A percentile compares a stretch with the other conserved stretches of the same genome.
Conservation (phyloP, 1,140 invertebrate genomes). For the Chrysomallon squamiferum region DNA sequence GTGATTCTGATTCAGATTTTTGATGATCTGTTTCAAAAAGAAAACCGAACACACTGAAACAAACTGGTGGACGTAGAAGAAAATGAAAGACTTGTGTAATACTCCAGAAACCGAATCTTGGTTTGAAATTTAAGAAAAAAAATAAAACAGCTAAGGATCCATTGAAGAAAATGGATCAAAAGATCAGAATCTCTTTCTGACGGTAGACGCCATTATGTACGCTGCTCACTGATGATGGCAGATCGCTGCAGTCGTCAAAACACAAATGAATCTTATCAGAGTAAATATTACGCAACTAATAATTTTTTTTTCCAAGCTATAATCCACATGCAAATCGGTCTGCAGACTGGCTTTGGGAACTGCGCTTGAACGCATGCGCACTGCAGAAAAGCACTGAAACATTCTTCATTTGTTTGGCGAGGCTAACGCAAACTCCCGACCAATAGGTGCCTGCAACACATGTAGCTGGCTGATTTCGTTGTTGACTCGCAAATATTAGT, state of each 20-base stretch:
- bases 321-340: slow-evolving; percentile 3
- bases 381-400: slow-evolving; percentile 12
- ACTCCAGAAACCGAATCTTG: no score
- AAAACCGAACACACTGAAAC: neutral
- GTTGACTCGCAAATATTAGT: slow-evolving; percentile 21
- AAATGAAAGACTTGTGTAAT: no score
- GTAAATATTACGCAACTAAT: slow-evolving; percentile 21
- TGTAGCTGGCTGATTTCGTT: neutral
- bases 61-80: no score
- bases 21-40: slow-evolving; percentile 15
- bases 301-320: neutral
- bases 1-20: slow-evolving; percentile 12
- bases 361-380: slow-evolving; percentile 8
- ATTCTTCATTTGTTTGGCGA: slow-evolving; percentile 18
- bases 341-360: neutral
- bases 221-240: no score
- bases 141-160: no score
- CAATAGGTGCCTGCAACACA: slow-evolving; percentile 6
- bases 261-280: slow-evolving; percentile 8
- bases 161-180: no score
- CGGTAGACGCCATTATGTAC: no score
- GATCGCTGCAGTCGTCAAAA: no score
- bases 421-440: slow-evolving; percentile 10
- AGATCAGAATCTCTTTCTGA: no score
- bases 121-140: no score